Evolutionary conservation across 1,140 invertebrate genomes (phyloP), one percentile per base, ranked within the genome.

Genomic region (Anoplophora glabripennis): DNA sequence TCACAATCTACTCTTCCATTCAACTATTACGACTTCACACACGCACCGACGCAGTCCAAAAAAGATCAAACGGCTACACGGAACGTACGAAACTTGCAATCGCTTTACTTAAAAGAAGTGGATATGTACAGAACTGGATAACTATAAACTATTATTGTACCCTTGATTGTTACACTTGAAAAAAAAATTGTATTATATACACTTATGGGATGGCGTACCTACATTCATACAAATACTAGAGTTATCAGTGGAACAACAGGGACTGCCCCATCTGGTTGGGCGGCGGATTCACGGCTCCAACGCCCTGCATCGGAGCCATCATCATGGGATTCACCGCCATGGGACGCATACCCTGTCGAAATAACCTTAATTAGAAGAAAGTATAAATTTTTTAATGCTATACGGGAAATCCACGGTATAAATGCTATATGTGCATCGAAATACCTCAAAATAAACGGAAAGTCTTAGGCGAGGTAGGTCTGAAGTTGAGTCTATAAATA

Each of bases 171-270:
- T 48, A 47, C 54, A 48, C 47, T 12, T 46, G 17, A 47, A 11
- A 38, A 57, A 47, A 63, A 54, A 44, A 55, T 37, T 28, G 47
- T 56, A 14, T 49, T 57, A 64, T 61, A 49, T 64, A 61, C 48
- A 57, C 57, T 55, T 47, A 56, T 53, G 45, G 34, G 47, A 64
- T 57, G 57, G 57, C 53, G 45, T 54, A 53, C 21, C 33, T 46
- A 57, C 45, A 57, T 57, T 57, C 44, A 47, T 45, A 36, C 44
- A 57, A 47, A 47, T 37, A 15, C 34, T 48, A 53, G 34, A 18
- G 36, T 21, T 37, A 52, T 68, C 65, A 74, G 57, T 74, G 71
- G 57, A 74, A 74, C 45, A 74, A 55, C 17, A 74, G 57, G 9
- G 68, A 71, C 45, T 73, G 70, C 0, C 62, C 67, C 53, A 68